Percentiles rank a stretch among this genome's conserved stretches.
phyloP scores from a whole-genome alignment of 2,113 vertebrate genomes.

The Dascyllus trimaculatus region DNA sequence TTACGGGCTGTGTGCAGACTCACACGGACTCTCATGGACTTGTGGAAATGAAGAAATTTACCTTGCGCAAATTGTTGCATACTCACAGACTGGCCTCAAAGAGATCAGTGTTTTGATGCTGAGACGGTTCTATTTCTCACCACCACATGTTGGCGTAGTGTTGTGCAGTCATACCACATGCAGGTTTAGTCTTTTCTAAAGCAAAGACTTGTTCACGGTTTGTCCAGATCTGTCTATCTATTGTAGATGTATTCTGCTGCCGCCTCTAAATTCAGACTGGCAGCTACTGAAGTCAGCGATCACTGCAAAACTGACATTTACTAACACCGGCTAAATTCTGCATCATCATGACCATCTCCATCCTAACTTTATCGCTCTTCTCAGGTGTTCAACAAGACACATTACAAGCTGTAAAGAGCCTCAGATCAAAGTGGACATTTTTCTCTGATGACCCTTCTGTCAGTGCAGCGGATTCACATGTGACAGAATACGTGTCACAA shows the following conservation, averaged over 20 bases:
- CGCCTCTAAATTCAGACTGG: background rate
- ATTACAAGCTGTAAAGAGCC: background rate
- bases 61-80: too few species aligned
- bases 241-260: too few species aligned
- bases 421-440: conserved; percentile 19
- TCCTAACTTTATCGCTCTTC: conserved; percentile 28
- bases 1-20: too few species aligned
- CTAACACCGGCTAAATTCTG: conserved; percentile 28
- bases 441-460: conserved; percentile 4
- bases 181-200: too few species aligned
- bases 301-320: background rate
- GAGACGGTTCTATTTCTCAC: conserved; percentile 2
- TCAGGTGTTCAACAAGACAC: conserved; percentile 5
- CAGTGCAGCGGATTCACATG: conserved; percentile 3
- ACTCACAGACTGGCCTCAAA: too few species aligned
- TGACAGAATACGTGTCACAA: background rate
- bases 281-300: conserved; percentile 4
- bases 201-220: too few species aligned
- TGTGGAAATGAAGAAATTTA: too few species aligned
- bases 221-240: too few species aligned
- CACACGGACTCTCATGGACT: too few species aligned
- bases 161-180: background rate
- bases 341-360: conserved; percentile 19
- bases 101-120: conserved; percentile 16
- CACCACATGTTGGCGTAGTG: background rate